Percentiles rank a stretch among this genome's conserved stretches.
Evolutionary conservation across 2,113 vertebrate species (phyloP).

Genomic region (Fregata magnificens): DNA sequence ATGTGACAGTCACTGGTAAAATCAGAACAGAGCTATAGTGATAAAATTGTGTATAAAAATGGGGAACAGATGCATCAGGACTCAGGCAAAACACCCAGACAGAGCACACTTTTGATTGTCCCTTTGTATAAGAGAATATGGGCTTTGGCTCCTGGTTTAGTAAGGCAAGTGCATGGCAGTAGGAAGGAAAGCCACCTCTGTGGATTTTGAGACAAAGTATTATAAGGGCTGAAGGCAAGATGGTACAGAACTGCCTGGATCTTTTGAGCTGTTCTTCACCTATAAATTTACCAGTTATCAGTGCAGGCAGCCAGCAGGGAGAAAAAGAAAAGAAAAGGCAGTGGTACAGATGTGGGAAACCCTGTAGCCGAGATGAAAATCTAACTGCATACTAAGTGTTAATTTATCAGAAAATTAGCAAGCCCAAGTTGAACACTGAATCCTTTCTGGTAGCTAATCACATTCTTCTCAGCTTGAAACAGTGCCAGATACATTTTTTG

Average conservation of each 20-base stretch:
- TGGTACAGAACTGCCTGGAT: neutral
- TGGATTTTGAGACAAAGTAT: neutral
- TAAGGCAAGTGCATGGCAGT: neutral
- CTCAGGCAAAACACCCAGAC: neutral
- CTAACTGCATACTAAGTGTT: neutral
- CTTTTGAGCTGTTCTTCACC: neutral
- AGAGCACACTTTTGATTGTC: neutral
- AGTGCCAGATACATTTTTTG: neutral
- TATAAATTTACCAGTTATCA: neutral
- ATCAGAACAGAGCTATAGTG: neutral
- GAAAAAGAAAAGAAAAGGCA: neutral
- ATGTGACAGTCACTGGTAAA: neutral
- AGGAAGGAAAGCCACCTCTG: neutral
- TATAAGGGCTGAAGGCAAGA: neutral
- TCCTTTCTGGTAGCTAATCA: neutral
- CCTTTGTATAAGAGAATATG: neutral
- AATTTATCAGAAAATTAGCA: slow-evolving; percentile 3
- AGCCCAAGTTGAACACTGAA: neutral
- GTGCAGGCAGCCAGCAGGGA: neutral
- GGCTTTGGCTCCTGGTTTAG: neutral
- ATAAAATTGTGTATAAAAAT: neutral
- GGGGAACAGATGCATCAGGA: neutral
- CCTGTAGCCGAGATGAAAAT: neutral
- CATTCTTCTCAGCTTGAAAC: neutral
- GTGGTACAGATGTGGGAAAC: neutral